Conservation (phyloP, 1,140 invertebrate genomes). For the Aphelinus certus region DNA sequence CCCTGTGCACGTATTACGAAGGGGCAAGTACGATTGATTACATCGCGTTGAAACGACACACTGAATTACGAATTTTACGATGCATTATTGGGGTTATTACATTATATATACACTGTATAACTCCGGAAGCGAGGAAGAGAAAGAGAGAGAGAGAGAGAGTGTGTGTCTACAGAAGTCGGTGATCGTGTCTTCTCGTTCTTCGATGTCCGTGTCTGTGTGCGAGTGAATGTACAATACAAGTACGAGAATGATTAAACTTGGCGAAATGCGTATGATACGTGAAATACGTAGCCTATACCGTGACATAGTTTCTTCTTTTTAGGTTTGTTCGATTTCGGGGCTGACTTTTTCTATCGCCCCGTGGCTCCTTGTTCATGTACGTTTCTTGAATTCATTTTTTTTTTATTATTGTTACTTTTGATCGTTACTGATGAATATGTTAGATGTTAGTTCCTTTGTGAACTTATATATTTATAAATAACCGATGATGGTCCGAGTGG, state of each 20-base stretch:
- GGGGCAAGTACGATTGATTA: neutral
- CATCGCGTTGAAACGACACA: slow-evolving; percentile 2
- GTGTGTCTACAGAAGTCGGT: slow-evolving; percentile 1
- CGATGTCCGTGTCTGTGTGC: slow-evolving; percentile 16
- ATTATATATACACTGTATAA: too few species aligned
- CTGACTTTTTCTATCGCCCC: too few species aligned
- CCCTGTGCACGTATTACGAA: slow-evolving; percentile 18
- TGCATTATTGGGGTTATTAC: slow-evolving; percentile 8
- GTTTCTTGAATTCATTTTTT: too few species aligned
- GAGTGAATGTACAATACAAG: slow-evolving; percentile 9
- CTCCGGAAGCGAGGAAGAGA: slow-evolving; percentile 25
- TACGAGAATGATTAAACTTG: too few species aligned
- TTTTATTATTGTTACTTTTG: too few species aligned
- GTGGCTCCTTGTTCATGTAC: too few species aligned
- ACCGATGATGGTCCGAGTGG: too few species aligned
- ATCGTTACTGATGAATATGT: too few species aligned
- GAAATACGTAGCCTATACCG: slow-evolving; percentile 24
- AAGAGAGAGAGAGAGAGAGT: slow-evolving; percentile 21
- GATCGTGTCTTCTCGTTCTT: slow-evolving; percentile 36
- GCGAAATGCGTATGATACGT: neutral
- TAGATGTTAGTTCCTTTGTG: too few species aligned
- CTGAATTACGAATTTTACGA: slow-evolving; percentile 25
- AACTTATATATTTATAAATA: too few species aligned
- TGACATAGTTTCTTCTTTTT: slow-evolving; percentile 20
- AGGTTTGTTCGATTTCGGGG: slow-evolving; percentile 23